Evolutionary conservation across 2,888 invertebrate genomes (phyloP).

Genomic region (Eupeodes luniger): DNA sequence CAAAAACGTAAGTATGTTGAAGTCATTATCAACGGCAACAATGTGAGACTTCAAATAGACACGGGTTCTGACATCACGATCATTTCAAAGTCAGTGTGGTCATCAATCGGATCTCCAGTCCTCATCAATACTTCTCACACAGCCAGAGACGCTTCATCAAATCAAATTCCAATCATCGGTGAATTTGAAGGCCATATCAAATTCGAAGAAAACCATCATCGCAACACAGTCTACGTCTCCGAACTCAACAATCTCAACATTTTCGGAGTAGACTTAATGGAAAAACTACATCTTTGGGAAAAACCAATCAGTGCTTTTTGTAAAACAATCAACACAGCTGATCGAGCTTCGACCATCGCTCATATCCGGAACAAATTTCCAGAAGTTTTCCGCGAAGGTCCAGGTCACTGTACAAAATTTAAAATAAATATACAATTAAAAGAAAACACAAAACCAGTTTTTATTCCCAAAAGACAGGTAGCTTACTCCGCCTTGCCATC

Average conservation of each 20-base stretch:
- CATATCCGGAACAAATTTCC: slow-evolving; percentile 12
- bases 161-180: slow-evolving; percentile 12
- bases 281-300: neutral
- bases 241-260: slow-evolving; percentile 8
- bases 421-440: slow-evolving; percentile 53
- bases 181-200: slow-evolving; percentile 4
- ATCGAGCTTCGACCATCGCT: neutral
- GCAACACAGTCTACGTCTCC: neutral
- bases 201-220: neutral
- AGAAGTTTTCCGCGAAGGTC: slow-evolving; percentile 14
- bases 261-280: neutral
- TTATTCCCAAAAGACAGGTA: slow-evolving; percentile 50
- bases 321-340: neutral
- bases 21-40: slow-evolving; percentile 15
- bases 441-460: slow-evolving; percentile 46
- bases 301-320: neutral
- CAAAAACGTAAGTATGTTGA: slow-evolving; percentile 22
- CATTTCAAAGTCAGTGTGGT: slow-evolving; percentile 55
- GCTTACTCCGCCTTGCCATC: slow-evolving; percentile 55
- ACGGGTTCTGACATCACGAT: slow-evolving; percentile 52
- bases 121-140: neutral
- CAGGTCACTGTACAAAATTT: slow-evolving; percentile 48
- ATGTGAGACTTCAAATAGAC: slow-evolving; percentile 48
- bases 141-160: slow-evolving; percentile 21
- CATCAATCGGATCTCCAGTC: slow-evolving; percentile 37